These are phyloP conservation scores for Biston betularia DNA, from an alignment of 2,888 invertebrate species.

Conservation along the genomic window DNA sequence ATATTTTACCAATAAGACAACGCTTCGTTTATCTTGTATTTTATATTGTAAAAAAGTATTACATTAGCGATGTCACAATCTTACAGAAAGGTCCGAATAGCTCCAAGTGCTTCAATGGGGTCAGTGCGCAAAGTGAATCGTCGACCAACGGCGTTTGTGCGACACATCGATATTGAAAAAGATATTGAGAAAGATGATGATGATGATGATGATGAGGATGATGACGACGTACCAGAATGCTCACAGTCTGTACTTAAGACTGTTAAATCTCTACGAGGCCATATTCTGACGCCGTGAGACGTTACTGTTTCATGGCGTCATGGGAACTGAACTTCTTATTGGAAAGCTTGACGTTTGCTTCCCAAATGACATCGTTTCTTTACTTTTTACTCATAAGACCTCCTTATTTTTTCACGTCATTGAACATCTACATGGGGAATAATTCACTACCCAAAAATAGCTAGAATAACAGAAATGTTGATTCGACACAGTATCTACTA, in stretches of 20 bases:
- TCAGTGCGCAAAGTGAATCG: not conserved
- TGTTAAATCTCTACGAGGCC: not conserved
- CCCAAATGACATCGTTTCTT: no score
- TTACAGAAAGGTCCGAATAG: constrained; percentile 2
- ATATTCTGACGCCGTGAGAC: no score
- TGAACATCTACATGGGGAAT: not conserved
- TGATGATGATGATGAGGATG: not conserved
- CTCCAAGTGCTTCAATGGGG: not conserved
- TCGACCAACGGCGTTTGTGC: not conserved
- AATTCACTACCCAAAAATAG: not conserved
- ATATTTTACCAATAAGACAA: no score
- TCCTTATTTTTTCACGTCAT: no score
- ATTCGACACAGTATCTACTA: no score
- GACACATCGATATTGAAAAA: not conserved
- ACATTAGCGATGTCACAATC: not conserved
- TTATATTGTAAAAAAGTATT: no score
- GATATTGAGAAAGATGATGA: not conserved
- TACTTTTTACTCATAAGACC: no score
- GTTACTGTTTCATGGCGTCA: not conserved
- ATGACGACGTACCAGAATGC: not conserved
- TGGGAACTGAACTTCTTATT: not conserved
- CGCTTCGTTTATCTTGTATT: no score
- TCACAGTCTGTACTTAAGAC: not conserved
- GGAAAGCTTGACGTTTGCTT: no score
- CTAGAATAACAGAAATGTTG: no score